Conservation (phyloP, 2,797 vertebrate genomes). For the Cygnus olor region DNA sequence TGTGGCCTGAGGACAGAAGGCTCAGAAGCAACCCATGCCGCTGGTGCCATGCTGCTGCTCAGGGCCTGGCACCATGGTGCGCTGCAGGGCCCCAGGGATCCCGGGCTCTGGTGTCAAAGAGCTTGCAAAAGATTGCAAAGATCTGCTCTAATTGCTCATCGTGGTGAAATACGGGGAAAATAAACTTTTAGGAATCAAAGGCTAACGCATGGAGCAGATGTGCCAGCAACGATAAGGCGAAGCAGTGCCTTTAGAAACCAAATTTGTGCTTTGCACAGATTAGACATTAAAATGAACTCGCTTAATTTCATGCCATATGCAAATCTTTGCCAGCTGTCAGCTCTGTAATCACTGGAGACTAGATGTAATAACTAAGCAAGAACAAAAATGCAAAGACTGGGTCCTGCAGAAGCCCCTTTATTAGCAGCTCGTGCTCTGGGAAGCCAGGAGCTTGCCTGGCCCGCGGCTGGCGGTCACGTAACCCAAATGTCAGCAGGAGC, state of each 20-base stretch:
- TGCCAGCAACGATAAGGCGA: constrained; percentile 3
- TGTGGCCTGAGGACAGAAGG: background rate
- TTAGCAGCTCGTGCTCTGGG: background rate
- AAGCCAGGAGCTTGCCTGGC: background rate
- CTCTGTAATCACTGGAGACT: constrained; percentile 65
- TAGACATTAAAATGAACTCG: constrained; percentile 61
- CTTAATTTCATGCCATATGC: constrained; percentile 65
- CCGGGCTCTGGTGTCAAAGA: background rate
- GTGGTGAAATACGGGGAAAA: background rate
- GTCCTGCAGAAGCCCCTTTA: background rate
- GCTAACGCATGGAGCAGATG: constrained; percentile 25
- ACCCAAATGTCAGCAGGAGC: background rate
- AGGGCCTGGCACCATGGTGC: background rate
- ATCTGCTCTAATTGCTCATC: background rate
- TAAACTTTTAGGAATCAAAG: background rate
- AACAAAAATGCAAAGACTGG: background rate
- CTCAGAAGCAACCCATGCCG: background rate
- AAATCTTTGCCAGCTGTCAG: constrained; percentile 66
- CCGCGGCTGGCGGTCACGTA: background rate
- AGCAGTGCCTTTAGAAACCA: background rate
- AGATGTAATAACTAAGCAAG: constrained; percentile 26
- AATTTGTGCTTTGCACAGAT: constrained; percentile 21
- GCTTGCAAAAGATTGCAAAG: background rate
- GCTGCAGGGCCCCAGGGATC: background rate
- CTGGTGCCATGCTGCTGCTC: background rate